Percentiles rank a stretch among this genome's conserved stretches.
phyloP scores from a whole-genome alignment of 2,797 vertebrate genomes.

The Etheostoma perlongum region DNA sequence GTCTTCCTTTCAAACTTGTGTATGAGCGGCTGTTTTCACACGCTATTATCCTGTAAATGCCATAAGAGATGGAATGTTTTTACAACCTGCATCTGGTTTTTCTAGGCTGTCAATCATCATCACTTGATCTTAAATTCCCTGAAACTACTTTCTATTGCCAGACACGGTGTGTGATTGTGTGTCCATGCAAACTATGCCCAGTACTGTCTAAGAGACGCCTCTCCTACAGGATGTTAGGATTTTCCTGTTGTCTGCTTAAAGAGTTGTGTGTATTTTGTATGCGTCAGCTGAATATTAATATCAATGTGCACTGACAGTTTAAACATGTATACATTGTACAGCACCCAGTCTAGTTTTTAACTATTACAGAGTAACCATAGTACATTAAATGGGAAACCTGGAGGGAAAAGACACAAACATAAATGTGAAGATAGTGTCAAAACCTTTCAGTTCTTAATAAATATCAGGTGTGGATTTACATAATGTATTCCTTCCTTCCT shows the following conservation, averaged over 20 bases:
- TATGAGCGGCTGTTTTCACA: not conserved
- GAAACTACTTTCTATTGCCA: not conserved
- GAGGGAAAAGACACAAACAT: not conserved
- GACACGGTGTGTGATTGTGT: not conserved
- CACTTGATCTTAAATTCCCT: not conserved
- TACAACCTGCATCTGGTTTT: not conserved
- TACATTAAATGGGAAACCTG: not conserved
- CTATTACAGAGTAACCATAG: not conserved
- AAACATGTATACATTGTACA: not conserved
- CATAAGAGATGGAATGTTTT: constrained; percentile 9
- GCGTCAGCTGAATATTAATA: not conserved
- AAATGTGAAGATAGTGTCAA: not conserved
- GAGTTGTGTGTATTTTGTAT: not conserved
- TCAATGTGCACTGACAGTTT: not conserved
- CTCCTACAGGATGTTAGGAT: constrained; percentile 9
- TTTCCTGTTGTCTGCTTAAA: not conserved
- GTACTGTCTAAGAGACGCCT: not conserved
- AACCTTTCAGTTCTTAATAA: not conserved
- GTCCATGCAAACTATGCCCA: not conserved
- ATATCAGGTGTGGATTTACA: not conserved
- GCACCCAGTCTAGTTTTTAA: not conserved
- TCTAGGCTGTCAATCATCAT: not conserved
- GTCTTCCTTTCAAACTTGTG: not conserved
- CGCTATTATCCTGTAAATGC: fast-evolving
- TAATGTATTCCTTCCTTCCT: not conserved